Evolutionary conservation across 2,888 invertebrate species (phyloP).

Genomic region (Limnephilus rhombicus): DNA sequence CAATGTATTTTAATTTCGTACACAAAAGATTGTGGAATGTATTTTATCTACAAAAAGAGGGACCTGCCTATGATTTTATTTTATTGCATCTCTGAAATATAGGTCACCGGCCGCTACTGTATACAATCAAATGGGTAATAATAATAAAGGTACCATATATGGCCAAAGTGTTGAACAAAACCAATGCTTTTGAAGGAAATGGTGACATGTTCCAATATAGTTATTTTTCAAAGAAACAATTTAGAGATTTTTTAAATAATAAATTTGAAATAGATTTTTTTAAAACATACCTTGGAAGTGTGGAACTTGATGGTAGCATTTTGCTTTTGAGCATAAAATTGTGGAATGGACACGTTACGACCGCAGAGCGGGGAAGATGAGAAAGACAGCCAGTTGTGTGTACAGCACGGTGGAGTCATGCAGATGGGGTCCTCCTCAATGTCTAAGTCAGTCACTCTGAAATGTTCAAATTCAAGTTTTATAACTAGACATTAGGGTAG

Average conservation of each 20-base stretch:
- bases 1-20: no score
- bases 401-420: constrained; percentile 56
- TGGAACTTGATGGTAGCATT: constrained; percentile 58
- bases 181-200: no score
- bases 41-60: no score
- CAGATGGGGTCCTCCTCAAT: constrained; percentile 61
- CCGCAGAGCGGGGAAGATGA: constrained; percentile 58
- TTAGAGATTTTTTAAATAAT: not conserved
- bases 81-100: no score
- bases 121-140: not conserved
- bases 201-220: no score
- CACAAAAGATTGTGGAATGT: no score
- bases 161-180: no score
- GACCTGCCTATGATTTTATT: no score
- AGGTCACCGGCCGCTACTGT: not conserved
- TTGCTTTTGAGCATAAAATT: constrained; percentile 20
- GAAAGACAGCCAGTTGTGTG: constrained; percentile 60
- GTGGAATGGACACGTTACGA: constrained; percentile 45
- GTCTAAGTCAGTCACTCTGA: constrained; percentile 61
- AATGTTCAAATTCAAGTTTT: constrained; percentile 4
- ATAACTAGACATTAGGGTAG: no score
- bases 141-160: no score
- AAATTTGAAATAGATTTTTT: not conserved
- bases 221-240: no score
- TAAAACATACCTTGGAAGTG: constrained; percentile 55